Evolutionary conservation across 2,797 vertebrate species (phyloP).

Genomic region (Phylloscopus collybita): DNA sequence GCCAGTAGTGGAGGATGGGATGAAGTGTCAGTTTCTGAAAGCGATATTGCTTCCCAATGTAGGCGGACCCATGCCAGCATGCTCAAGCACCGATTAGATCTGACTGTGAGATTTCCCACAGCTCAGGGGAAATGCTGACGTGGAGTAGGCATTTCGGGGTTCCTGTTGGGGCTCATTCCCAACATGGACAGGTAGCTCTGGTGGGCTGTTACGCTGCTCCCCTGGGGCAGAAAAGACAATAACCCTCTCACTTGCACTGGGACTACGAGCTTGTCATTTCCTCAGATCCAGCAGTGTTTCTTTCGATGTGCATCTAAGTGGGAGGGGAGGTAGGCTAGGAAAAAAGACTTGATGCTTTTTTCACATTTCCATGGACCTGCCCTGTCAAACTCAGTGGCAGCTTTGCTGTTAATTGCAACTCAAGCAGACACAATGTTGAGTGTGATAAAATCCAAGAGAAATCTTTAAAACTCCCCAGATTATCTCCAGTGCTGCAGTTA

Average conservation of each 20-base stretch:
- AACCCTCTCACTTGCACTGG: background rate
- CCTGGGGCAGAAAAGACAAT: background rate
- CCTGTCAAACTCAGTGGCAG: background rate
- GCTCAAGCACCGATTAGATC: background rate
- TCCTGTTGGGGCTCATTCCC: background rate
- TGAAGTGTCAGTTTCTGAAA: background rate
- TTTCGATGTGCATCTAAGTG: background rate
- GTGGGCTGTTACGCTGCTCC: background rate
- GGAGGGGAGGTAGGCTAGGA: background rate
- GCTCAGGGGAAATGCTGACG: background rate
- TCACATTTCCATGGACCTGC: background rate
- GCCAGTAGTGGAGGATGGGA: background rate
- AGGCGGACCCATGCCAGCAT: background rate
- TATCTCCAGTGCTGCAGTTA: slow-evolving; percentile 17
- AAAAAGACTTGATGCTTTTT: background rate
- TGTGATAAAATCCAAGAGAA: slow-evolving; percentile 2
- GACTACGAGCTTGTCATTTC: background rate
- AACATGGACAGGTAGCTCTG: background rate
- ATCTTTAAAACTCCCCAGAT: slow-evolving; percentile 51
- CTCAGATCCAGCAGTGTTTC: background rate
- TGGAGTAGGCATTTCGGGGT: background rate
- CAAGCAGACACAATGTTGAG: background rate
- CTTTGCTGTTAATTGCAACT: slow-evolving; percentile 14
- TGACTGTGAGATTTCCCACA: background rate
- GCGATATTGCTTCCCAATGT: background rate